Evolutionary conservation across 64 coral and sea anemone genomes (phyloP).

Genomic region (Cladopsammia gracilis): DNA sequence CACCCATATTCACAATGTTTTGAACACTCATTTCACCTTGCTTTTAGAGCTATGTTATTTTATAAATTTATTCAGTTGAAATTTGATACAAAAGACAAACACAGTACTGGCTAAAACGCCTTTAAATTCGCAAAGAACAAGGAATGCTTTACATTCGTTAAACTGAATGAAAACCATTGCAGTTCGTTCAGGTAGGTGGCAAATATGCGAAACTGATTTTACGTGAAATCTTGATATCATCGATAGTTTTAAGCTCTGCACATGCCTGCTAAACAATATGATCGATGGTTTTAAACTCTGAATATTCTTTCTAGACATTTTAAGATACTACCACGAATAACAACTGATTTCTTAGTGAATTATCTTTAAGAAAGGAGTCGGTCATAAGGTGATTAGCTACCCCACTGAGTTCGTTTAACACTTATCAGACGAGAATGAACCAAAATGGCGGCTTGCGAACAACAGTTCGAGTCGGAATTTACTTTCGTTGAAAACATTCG

Average conservation of each 20-base stretch:
- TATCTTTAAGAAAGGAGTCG: too few relatives aligned
- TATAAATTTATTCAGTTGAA: constrained; percentile 28
- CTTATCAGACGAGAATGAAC: neutral
- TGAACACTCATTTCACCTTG: neutral
- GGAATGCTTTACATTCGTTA: neutral
- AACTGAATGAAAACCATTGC: neutral
- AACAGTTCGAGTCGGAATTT: neutral
- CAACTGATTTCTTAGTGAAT: too few relatives aligned
- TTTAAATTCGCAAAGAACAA: neutral
- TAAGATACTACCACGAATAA: too few relatives aligned
- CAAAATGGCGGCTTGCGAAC: neutral
- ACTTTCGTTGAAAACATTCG: neutral
- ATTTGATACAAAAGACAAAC: constrained; percentile 4
- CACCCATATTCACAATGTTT: neutral
- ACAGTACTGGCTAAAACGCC: neutral
- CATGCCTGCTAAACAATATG: too few relatives aligned
- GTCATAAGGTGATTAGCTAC: too few relatives aligned
- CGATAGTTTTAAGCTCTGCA: too few relatives aligned
- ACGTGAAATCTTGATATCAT: too few relatives aligned
- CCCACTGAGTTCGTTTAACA: too few relatives aligned
- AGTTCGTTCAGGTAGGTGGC: too few relatives aligned
- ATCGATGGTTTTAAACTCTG: too few relatives aligned
- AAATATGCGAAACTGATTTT: neutral
- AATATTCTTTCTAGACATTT: too few relatives aligned
- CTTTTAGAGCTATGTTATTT: neutral